These are phyloP conservation scores for Bombus pascuorum DNA, from an alignment of 1,140 invertebrate species.

Conservation along the genomic window DNA sequence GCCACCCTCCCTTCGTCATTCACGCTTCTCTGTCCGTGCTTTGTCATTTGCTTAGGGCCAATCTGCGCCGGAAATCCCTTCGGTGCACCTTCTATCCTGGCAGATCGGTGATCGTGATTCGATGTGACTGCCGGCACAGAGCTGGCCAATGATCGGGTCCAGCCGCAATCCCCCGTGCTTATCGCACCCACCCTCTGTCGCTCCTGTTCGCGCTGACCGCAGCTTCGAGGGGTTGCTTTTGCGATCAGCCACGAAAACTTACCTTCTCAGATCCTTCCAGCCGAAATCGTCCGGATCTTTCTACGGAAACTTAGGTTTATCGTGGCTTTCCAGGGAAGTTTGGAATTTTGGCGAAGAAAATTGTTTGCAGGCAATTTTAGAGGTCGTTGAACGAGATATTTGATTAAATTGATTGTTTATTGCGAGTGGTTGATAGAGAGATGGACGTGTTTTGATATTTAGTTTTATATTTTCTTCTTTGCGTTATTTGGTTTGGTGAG, in stretches of 20 bases:
- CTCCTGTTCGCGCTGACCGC: slow-evolving; percentile 42
- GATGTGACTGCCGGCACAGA: slow-evolving; percentile 72
- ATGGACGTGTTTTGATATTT: no score
- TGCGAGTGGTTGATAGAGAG: no score
- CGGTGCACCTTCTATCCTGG: slow-evolving; percentile 64
- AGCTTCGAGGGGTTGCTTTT: slow-evolving; percentile 31
- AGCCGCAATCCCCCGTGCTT: slow-evolving; percentile 60
- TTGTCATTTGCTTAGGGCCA: slow-evolving; percentile 80
- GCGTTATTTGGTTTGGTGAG: no score
- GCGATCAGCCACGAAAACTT: slow-evolving; percentile 36
- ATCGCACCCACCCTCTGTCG: slow-evolving; percentile 54
- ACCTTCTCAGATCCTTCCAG: background rate
- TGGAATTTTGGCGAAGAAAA: background rate
- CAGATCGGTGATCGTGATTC: slow-evolving; percentile 78
- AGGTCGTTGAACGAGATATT: background rate
- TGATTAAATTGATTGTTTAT: background rate
- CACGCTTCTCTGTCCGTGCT: slow-evolving; percentile 64
- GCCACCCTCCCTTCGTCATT: slow-evolving; percentile 25
- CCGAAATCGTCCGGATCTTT: background rate
- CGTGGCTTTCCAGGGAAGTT: background rate
- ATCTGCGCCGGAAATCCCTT: slow-evolving; percentile 77
- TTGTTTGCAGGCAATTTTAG: background rate
- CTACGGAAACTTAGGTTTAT: background rate
- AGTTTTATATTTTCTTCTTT: no score
- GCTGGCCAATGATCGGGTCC: slow-evolving; percentile 64